phyloP scores from a whole-genome alignment of 2,797 vertebrate genomes.

The Synaphobranchus kaupii region DNA sequence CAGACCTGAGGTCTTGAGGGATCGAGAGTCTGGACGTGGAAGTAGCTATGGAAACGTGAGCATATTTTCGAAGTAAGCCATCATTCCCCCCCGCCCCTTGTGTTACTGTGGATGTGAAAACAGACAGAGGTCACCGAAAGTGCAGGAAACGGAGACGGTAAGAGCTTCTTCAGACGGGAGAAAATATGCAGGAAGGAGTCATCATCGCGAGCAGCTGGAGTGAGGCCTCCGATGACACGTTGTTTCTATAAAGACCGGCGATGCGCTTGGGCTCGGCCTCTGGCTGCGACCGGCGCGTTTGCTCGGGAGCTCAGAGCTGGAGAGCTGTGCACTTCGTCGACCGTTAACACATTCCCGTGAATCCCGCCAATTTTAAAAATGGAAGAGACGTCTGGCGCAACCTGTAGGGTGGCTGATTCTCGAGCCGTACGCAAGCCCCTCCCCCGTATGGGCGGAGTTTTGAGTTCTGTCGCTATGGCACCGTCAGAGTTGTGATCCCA shows the following conservation, averaged over 20 bases:
- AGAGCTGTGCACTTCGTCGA: neutral
- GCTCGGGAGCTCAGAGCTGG: neutral
- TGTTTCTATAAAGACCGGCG: neutral
- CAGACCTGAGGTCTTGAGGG: neutral
- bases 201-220: neutral
- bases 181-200: neutral
- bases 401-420: too few relatives aligned
- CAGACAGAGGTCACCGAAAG: neutral
- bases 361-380: too few relatives aligned
- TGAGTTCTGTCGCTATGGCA: too few relatives aligned
- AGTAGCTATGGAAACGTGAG: neutral
- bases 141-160: neutral
- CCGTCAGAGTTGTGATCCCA: too few relatives aligned
- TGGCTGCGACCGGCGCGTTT: neutral
- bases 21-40: neutral
- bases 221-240: neutral
- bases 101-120: neutral
- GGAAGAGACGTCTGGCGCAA: neutral
- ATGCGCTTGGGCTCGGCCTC: neutral
- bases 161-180: neutral
- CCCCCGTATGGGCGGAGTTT: too few relatives aligned
- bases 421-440: too few relatives aligned
- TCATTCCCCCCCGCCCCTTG: neutral
- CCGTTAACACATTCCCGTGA: neutral
- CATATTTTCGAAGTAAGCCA: neutral